Evolutionary conservation across 1,140 invertebrate species (phyloP), one percentile per base, ranked within the genome.

Genomic region (Andrena cerasifolii): DNA sequence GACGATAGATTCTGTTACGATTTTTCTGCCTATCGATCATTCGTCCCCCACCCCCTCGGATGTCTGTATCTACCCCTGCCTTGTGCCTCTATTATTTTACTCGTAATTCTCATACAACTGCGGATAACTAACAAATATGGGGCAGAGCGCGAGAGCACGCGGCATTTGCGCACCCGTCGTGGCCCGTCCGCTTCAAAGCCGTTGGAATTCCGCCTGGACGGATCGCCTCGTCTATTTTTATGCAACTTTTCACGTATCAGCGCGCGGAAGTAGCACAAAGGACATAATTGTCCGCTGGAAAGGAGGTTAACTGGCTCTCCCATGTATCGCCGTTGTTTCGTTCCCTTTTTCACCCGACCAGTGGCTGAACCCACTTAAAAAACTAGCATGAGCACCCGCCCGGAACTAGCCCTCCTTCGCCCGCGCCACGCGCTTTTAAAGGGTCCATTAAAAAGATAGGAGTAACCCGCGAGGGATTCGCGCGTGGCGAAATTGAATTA

Each of bases 301-400:
- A 62, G 45, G 45, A 77, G 74, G 74, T 77, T 77, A 77, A 77
- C 66, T 70, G 31, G 61, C 74, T 76, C 54, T 59, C 26, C 43
- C 43, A 43, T 28, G 33, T 61, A 7, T 61, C 18, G 31, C 54
- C 24, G 40, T 53, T 61, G 43, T 61, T 62, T 61, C 65, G 18
- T 36, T 49, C 31, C 24, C 12, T 28, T 14, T 10, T 21, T 28
- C 56, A 12, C 21, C 45, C n/a, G 8, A n/a, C 8, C 4, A 12
- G 1, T 12, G 24, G 16, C 58, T 31, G 16, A 40, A 3, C 10
- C 49, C 31, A 59, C 45, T 77, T 61, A 71, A 71, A n/a, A 77
- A 71, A 71, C 54, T 77, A 47, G 45, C 45, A 26, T 24, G 33
- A 51, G 24, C 40, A 53, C 14, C 40, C 4, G 31, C 0, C 21